Evolutionary conservation across 2,113 vertebrate species (phyloP).

Genomic region (Amblyornis subalaris): DNA sequence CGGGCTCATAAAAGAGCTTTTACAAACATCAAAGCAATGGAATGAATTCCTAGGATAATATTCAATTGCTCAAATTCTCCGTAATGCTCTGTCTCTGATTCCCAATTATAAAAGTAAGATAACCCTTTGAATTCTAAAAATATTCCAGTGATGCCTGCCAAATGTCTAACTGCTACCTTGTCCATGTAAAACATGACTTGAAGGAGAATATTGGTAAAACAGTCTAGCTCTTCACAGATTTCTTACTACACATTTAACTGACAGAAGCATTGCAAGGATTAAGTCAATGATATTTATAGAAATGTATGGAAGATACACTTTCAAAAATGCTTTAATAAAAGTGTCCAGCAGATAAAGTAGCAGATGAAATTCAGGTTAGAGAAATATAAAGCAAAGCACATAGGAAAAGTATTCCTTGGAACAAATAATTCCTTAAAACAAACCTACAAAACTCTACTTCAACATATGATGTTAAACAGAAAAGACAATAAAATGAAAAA

Average conservation of each 20-base stretch:
- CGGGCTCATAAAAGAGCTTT: not conserved
- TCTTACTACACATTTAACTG: not conserved
- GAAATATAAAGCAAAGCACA: not conserved
- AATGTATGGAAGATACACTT: not conserved
- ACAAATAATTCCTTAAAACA: not conserved
- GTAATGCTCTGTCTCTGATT: not conserved
- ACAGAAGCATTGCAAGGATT: not conserved
- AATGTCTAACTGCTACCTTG: not conserved
- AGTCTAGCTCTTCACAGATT: not conserved
- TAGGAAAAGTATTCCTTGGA: not conserved
- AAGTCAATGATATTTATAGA: not conserved
- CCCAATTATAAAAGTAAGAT: not conserved
- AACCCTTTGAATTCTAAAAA: not conserved
- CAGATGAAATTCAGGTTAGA: not conserved
- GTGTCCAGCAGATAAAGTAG: not conserved
- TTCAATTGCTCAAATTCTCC: not conserved
- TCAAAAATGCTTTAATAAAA: not conserved
- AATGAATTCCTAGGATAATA: not conserved
- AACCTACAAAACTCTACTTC: not conserved
- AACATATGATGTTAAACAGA: not conserved
- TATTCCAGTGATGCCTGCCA: not conserved
- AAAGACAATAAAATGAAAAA: not conserved
- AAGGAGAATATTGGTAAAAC: not conserved
- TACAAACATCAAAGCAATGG: slow-evolving; percentile 1
- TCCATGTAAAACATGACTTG: not conserved